These are phyloP conservation scores for Biston stratarius DNA, from an alignment of 2,888 invertebrate genomes.

Conservation along the genomic window DNA sequence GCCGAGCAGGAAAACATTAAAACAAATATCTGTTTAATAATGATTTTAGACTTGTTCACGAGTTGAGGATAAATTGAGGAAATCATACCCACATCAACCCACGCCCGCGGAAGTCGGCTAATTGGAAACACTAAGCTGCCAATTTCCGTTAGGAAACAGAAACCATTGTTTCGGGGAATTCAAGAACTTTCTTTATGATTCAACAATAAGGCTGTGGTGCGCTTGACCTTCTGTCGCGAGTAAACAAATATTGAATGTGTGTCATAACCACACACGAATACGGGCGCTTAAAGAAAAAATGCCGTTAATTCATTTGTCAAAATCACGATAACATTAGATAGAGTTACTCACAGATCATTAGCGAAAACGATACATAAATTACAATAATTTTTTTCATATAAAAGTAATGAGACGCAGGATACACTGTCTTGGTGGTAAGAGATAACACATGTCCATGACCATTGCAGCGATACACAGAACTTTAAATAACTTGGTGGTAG, in stretches of 20 bases:
- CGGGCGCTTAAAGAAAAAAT: no score
- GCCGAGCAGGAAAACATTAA: slow-evolving; percentile 5
- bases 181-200: slow-evolving; percentile 33
- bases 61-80: slow-evolving; percentile 13
- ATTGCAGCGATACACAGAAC: no score
- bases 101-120: slow-evolving; percentile 30
- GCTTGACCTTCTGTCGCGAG: slow-evolving; percentile 14
- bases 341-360: no score
- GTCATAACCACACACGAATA: neutral
- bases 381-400: no score
- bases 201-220: slow-evolving; percentile 14
- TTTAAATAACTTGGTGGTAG: no score
- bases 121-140: slow-evolving; percentile 30
- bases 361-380: no score
- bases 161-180: slow-evolving; percentile 30
- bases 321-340: no score
- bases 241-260: slow-evolving; percentile 9
- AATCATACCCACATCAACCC: slow-evolving; percentile 27
- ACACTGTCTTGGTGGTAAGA: no score
- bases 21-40: slow-evolving; percentile 5
- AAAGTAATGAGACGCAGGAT: no score
- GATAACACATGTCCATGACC: no score
- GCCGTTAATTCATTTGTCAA: no score
- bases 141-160: slow-evolving; percentile 32
- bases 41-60: slow-evolving; percentile 4